phyloP scores from a whole-genome alignment of 2,113 vertebrate genomes.

The Pituophis catenifer region DNA sequence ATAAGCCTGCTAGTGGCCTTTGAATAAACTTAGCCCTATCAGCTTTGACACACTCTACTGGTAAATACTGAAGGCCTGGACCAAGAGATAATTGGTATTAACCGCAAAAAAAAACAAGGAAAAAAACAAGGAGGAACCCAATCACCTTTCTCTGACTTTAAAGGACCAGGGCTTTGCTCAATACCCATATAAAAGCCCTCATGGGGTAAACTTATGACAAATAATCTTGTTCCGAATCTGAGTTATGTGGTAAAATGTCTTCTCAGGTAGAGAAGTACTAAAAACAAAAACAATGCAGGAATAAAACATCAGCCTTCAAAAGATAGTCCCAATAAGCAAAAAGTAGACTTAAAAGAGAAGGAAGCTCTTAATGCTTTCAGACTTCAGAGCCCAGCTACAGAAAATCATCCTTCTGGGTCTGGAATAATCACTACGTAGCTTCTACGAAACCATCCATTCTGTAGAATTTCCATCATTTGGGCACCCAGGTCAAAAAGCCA shows the following conservation, averaged over 20 bases:
- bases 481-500: neutral
- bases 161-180: neutral
- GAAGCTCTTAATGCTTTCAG: neutral
- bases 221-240: neutral
- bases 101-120: neutral
- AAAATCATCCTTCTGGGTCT: neutral
- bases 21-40: neutral
- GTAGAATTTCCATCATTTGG: neutral
- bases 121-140: neutral
- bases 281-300: neutral
- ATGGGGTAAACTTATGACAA: neutral
- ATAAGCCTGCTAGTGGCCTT: neutral
- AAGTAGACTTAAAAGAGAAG: neutral
- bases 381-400: neutral
- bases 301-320: neutral
- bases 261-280: too few species aligned
- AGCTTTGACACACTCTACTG: neutral
- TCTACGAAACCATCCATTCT: neutral
- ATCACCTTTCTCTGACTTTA: neutral
- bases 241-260: neutral
- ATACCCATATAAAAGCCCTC: neutral
- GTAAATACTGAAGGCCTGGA: neutral
- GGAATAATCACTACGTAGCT: neutral
- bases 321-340: neutral
- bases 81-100: conserved; percentile 1